Evolutionary conservation across 2,113 vertebrate species (phyloP).

Genomic region (Aegotheles bennettii): DNA sequence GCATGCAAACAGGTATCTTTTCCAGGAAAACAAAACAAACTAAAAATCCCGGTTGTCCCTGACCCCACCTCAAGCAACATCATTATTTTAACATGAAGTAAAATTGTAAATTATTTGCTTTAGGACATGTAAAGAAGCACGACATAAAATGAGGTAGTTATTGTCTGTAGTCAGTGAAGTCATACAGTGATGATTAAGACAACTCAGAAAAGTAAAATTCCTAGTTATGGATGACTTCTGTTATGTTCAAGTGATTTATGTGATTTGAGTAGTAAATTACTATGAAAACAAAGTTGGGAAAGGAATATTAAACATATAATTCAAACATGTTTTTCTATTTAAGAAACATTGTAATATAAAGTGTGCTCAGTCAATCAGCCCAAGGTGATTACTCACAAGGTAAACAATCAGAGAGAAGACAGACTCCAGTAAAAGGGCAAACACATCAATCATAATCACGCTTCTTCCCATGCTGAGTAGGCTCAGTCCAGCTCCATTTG

Average conservation of each 20-base stretch:
- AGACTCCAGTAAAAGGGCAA: not conserved
- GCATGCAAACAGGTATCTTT: not conserved
- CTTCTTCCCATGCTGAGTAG: not conserved
- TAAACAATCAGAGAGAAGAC: not conserved
- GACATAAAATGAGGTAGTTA: not conserved
- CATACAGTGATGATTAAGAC: not conserved
- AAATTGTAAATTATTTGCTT: not conserved
- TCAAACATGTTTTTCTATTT: not conserved
- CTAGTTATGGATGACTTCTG: not conserved
- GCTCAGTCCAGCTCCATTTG: not conserved
- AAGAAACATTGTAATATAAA: not conserved
- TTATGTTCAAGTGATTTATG: not conserved
- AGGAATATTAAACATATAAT: not conserved
- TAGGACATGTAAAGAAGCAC: not conserved
- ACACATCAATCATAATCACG: not conserved
- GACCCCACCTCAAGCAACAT: not conserved
- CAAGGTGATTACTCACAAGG: not conserved
- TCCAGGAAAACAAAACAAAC: not conserved
- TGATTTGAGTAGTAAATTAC: not conserved
- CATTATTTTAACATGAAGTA: not conserved
- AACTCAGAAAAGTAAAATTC: not conserved
- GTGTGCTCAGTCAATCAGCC: not conserved
- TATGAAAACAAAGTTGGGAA: conserved; percentile 1
- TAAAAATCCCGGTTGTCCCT: not conserved
- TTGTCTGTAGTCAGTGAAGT: not conserved